Conservation (phyloP, 2,888 invertebrate species). For the Drosophila phalerata region DNA sequence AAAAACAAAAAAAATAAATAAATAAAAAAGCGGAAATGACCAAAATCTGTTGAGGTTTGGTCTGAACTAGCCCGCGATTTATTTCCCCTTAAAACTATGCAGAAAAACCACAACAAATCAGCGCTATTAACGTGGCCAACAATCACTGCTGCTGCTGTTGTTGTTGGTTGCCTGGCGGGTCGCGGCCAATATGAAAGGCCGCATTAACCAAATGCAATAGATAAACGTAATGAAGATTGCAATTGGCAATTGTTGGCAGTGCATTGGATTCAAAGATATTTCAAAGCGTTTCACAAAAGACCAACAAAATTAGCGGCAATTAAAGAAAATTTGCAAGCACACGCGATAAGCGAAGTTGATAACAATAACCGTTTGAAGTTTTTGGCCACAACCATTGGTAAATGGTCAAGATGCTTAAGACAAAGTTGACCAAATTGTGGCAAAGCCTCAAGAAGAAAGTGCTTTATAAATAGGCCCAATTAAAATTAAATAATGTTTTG, state of each 20-base stretch:
- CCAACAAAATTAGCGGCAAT: slow-evolving; percentile 65
- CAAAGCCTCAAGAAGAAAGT: slow-evolving; percentile 1
- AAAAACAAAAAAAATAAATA: slow-evolving; percentile 2
- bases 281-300: slow-evolving; percentile 13
- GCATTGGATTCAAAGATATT: slow-evolving; percentile 36
- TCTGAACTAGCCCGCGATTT: slow-evolving; percentile 18
- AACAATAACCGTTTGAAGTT: slow-evolving; percentile 42
- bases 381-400: slow-evolving; percentile 13
- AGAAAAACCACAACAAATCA: slow-evolving; percentile 8
- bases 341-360: slow-evolving; percentile 63
- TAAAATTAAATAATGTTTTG: slow-evolving; percentile 1
- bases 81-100: slow-evolving; percentile 14
- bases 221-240: slow-evolving; percentile 76
- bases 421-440: slow-evolving; percentile 35
- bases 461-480: slow-evolving; percentile 19
- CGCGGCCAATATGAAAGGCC: slow-evolving; percentile 67
- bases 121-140: slow-evolving; percentile 24
- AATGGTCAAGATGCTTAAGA: slow-evolving; percentile 31
- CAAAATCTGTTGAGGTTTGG: slow-evolving; percentile 43
- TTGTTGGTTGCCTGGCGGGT: slow-evolving; percentile 8
- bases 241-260: slow-evolving; percentile 57
- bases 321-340: slow-evolving; percentile 63
- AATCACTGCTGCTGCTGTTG: slow-evolving; percentile 27
- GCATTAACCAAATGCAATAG: slow-evolving; percentile 53
- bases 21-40: slow-evolving; percentile 42